Percentiles rank a stretch among this genome's conserved stretches.
Conservation (phyloP, 2,797 vertebrate genomes). For the Crocidura indochinensis region DNA sequence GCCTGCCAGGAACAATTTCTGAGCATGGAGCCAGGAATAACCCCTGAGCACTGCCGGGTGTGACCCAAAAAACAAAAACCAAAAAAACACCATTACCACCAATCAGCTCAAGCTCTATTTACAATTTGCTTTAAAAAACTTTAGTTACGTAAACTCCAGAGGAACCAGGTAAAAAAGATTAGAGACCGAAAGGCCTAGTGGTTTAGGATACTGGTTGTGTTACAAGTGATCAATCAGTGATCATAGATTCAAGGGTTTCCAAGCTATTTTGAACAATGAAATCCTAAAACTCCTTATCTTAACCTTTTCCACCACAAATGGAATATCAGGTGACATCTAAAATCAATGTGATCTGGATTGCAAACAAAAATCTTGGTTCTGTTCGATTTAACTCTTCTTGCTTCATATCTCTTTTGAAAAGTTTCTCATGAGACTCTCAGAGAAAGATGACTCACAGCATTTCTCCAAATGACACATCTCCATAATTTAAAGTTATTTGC, state of each 20-base stretch:
- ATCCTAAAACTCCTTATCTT: neutral
- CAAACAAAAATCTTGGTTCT: slow-evolving; percentile 24
- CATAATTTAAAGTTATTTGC: neutral
- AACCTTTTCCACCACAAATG: neutral
- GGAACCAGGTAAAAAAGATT: neutral
- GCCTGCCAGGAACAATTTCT: too few relatives aligned
- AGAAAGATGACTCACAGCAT: neutral
- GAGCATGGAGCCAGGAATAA: too few relatives aligned
- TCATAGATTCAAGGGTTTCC: too few relatives aligned
- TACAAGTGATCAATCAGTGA: neutral
- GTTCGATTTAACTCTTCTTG: neutral
- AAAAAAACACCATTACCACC: neutral
- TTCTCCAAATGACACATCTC: neutral
- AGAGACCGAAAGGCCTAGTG: neutral
- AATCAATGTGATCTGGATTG: neutral
- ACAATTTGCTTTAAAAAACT: neutral
- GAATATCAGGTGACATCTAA: neutral
- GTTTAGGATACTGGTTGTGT: neutral
- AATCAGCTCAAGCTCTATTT: neutral
- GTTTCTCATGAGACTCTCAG: neutral
- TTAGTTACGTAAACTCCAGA: neutral
- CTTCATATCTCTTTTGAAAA: neutral
- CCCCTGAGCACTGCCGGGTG: too few relatives aligned
- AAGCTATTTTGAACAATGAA: neutral
- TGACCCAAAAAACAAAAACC: too few relatives aligned